phyloP scores from a whole-genome alignment of 2,888 invertebrate genomes.

The Colletes collaris region DNA sequence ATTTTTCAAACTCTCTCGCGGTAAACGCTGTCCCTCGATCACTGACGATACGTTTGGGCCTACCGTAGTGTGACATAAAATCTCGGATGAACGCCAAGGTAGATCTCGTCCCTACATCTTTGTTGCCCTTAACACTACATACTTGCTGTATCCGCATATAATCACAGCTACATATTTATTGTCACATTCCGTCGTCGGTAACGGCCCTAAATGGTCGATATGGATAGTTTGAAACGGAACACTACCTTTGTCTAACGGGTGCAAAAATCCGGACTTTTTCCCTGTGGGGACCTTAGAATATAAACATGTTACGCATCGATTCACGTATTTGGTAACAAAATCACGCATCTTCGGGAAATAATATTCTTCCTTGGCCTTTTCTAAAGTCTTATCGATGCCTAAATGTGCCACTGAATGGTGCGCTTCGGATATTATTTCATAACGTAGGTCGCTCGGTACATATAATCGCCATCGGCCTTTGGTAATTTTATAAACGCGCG shows the following conservation, averaged over 20 bases:
- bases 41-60: slow-evolving; percentile 5
- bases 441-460: too few relatives aligned
- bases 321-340: too few relatives aligned
- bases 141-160: slow-evolving; percentile 29
- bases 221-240: slow-evolving; percentile 12
- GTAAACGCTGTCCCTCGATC: slow-evolving; percentile 50
- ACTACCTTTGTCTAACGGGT: too few relatives aligned
- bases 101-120: slow-evolving; percentile 13
- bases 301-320: too few relatives aligned
- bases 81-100: slow-evolving; percentile 30
- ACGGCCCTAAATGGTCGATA: slow-evolving; percentile 33
- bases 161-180: slow-evolving; percentile 16
- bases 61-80: slow-evolving; percentile 64
- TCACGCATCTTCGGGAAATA: too few relatives aligned
- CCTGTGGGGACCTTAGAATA: too few relatives aligned
- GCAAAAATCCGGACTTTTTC: too few relatives aligned
- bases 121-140: slow-evolving; percentile 30
- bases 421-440: too few relatives aligned
- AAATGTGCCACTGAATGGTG: too few relatives aligned
- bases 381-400: too few relatives aligned
- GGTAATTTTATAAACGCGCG: background rate
- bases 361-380: too few relatives aligned
- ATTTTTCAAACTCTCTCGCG: background rate
- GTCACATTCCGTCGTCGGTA: slow-evolving; percentile 9
- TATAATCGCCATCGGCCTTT: background rate